A percentile compares a stretch with the other conserved stretches of the same genome.
phyloP scores from a whole-genome alignment of 92 coral and sea anemone genomes.

The Micromussa lordhowensis region DNA sequence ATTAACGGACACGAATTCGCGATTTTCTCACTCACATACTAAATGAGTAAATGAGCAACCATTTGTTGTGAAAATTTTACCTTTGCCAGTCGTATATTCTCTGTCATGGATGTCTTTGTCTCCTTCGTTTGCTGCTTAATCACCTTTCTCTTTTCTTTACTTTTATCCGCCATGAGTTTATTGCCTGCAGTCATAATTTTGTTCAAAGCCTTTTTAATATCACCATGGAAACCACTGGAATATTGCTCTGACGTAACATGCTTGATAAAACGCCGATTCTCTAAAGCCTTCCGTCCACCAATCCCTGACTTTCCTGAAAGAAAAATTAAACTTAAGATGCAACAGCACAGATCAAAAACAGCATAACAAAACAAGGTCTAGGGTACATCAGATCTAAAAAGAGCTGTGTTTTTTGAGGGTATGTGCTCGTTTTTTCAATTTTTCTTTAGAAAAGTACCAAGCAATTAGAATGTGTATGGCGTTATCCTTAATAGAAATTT shows the following conservation, averaged over 20 bases:
- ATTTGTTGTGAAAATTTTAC: not conserved
- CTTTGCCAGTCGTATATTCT: constrained; percentile 12
- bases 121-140: not conserved
- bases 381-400: too few relatives aligned
- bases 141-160: constrained; percentile 8
- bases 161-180: not conserved
- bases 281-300: constrained; percentile 27
- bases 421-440: too few relatives aligned
- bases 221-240: not conserved
- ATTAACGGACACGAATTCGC: too few relatives aligned
- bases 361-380: too few relatives aligned
- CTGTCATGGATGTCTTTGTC: not conserved
- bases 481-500: too few relatives aligned
- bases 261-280: constrained; percentile 5
- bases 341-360: too few relatives aligned
- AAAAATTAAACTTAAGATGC: not conserved
- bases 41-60: too few relatives aligned
- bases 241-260: not conserved
- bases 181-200: not conserved
- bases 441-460: too few relatives aligned
- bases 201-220: not conserved
- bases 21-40: too few relatives aligned
- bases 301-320: constrained; percentile 22
- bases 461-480: too few relatives aligned
- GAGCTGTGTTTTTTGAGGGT: too few relatives aligned